Evolutionary conservation across 2,113 vertebrate genomes (phyloP), one percentile per base, ranked within the genome.

Genomic region (Hystrix brachyura): DNA sequence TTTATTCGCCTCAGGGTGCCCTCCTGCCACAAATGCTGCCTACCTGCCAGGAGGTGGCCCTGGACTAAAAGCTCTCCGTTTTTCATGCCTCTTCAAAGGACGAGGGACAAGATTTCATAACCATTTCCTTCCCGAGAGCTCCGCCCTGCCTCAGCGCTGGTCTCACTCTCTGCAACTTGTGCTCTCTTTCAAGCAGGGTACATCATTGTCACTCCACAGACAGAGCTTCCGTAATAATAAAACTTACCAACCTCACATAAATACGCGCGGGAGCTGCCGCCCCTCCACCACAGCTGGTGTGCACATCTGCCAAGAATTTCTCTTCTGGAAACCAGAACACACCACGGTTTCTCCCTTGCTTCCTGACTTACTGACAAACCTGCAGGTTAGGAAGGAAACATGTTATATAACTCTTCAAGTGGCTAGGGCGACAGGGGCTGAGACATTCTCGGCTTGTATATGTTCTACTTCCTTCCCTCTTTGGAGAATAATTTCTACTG

Each of bases 241-340:
- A 94, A 80, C 60, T 64, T 88, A 55, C 62, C 81, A 76, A 57
- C 27, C 46, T 91, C 84, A 76, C 81, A 81, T 60, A 85, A 92
- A 81, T 76, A 81, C 34, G 38, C 76, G 53, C 38, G 25, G 64
- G 87, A 94, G 74, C 67, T 14, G 34, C 32, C 53, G 29, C 38
- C 0, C 0, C 72, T 76, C 64, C 71, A 51, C 64, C 81, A 94
- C 96, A 97, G 91, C 96, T 94, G 96, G n/a, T 51, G 15, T 4
- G 3, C 82, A 97, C 92, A 95, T 94, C 92, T 95, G 94, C 69
- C 84, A 94, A 67, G 15, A 92, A 81, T 87, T 87, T 95, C 71
- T 94, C 48, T 84, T 53, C 89, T 89, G 79, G n/a, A 96, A 97
- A 96, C 84, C 25, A 91, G 55, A 87, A 38, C 67, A 15, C 64